Base-by-base conservation (phyloP, 2,888 invertebrate genomes). In the Drosophila demipolita region DNA sequence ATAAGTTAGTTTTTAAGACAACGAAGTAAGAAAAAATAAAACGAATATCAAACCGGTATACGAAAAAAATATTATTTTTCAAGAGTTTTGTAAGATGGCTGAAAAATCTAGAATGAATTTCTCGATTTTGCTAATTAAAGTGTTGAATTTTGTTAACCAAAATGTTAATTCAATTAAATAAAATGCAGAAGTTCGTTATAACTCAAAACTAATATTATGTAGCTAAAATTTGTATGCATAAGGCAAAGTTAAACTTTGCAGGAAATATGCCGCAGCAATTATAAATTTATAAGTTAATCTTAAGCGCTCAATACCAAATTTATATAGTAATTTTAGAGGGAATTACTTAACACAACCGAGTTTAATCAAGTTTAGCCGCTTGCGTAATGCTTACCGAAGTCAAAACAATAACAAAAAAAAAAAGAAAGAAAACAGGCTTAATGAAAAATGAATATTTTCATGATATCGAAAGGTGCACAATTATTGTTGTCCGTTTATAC, bases 401-500 rank as follows among this genome's bases (percentile, higher is more conserved):
- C 20, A 45, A 45, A 23, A 45, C 29, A 29, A 29, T 29, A 29
- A 29, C 29, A 45, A 20, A 6, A 45, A 11, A n/a, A n/a, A 42
- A 38, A 38, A 17, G 29, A 29, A 29, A 29, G n/a, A 8, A 54
- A 57, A 57, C 17, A 15, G 12, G 40, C 20, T 57, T 8, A 52
- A 48, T 65, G 57, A 40, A 35, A 49, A 29, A 50, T 66, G 67
- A 52, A 52, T 52, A 29, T 45, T 57, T 38, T 67, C 42, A 67
- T 67, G 59, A n/a, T 20, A 49, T 57, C n/a, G 42, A 54, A 64
- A 35, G 69, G 57, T 55, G 35, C 26, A 50, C 58, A 72, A 75
- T 52, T 71, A 72, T 66, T 63, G 23, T 66, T 52, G 49, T 55
- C 62, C 65, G 65, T 52, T 60, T 58, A 53, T 49, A 36, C 45